These are phyloP conservation scores for Campoletis sonorensis DNA, from an alignment of 1,140 invertebrate species.

Conservation along the genomic window DNA sequence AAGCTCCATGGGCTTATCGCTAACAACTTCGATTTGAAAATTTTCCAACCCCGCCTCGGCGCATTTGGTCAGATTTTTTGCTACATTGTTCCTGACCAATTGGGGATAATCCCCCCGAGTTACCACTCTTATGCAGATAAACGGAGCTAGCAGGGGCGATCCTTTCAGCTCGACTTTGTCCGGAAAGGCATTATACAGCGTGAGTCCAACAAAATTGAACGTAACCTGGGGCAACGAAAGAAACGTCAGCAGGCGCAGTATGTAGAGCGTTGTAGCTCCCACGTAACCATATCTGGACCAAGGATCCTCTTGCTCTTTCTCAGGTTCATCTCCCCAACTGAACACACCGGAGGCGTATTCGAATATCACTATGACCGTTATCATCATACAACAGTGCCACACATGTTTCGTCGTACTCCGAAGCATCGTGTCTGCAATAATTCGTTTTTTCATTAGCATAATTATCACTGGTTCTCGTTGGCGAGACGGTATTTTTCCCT, in stretches of 20 bases:
- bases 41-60: constrained; percentile 94
- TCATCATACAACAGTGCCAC: constrained; percentile 87
- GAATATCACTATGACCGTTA: constrained; percentile 86
- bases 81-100: constrained; percentile 92
- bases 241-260: constrained; percentile 88
- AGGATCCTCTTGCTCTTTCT: constrained; percentile 85
- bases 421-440: constrained; percentile 76
- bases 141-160: constrained; percentile 93
- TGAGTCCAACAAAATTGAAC: constrained; percentile 94
- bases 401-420: constrained; percentile 84
- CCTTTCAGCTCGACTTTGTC: constrained; percentile 94
- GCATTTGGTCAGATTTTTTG: constrained; percentile 93
- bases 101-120: constrained; percentile 97
- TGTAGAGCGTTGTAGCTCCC: constrained; percentile 84
- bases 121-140: constrained; percentile 96
- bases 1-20: constrained; percentile 91
- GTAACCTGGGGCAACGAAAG: constrained; percentile 93
- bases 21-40: constrained; percentile 98
- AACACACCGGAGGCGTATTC: constrained; percentile 89
- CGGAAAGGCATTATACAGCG: constrained; percentile 96
- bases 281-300: constrained; percentile 88
- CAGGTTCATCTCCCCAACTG: constrained; percentile 80
- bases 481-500: too few relatives aligned
- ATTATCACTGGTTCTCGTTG: too few relatives aligned
- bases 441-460: neutral